phyloP scores from a whole-genome alignment of 2,797 vertebrate species.

The Aplochiton taeniatus region DNA sequence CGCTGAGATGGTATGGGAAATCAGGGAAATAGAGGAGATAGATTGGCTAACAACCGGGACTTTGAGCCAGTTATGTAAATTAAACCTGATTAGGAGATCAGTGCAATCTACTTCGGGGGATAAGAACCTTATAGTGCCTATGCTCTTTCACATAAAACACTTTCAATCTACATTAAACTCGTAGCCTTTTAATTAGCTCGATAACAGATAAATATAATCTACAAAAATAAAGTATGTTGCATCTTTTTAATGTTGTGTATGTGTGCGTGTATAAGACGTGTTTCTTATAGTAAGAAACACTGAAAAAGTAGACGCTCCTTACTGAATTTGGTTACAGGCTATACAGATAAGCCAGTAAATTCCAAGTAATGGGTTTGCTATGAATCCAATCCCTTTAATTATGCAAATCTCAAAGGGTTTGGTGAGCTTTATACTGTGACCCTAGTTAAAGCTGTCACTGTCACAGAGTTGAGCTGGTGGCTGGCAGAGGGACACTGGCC shows the following conservation, averaged over 20 bases:
- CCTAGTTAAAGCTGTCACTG: no score
- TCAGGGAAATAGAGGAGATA: conserved; percentile 19
- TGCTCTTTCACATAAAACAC: conserved; percentile 32
- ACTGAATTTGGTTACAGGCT: conserved; percentile 37
- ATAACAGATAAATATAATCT: no score
- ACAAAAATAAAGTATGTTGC: no score
- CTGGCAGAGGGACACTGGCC: no score
- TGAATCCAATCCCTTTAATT: conserved; percentile 44
- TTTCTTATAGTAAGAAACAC: no score
- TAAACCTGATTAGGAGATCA: conserved; percentile 66
- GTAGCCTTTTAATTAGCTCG: no score
- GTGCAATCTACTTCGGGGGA: conserved; percentile 60
- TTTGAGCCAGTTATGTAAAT: conserved; percentile 67
- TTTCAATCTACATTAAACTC: no score
- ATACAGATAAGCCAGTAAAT: conserved; percentile 41
- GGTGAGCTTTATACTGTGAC: no score
- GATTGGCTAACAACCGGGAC: conserved; percentile 59
- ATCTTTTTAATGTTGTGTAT: no score
- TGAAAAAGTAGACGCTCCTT: conserved; percentile 2
- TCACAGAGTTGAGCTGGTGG: no score
- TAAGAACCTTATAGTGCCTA: conserved; percentile 44
- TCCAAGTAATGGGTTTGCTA: conserved; percentile 52
- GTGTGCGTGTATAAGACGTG: no score
- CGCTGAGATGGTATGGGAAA: neutral
- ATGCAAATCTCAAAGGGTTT: conserved; percentile 48